Base-by-base conservation (phyloP, 1,140 invertebrate species). In the Leptinotarsa undecemlineata region DNA sequence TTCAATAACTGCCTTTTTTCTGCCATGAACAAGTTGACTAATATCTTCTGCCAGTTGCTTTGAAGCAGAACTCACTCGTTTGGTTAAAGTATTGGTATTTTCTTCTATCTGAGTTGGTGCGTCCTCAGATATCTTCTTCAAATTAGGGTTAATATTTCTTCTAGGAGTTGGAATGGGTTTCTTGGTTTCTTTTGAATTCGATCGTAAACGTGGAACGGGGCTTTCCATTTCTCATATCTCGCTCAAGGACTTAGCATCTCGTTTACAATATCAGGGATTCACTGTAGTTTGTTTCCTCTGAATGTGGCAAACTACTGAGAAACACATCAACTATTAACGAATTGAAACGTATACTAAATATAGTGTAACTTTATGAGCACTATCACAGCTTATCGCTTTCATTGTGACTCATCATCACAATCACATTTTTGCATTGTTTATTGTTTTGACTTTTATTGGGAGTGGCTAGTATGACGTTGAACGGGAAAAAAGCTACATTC, bases 31-130 rank as follows among this genome's bases (percentile, higher is more conserved):
- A 73, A 86, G 85, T 61, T 85, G 87, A 4, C 87, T 86, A 13
- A 88, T 84, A 70, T 87, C 87, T 47, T 85, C 87, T n/a, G 86
- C 87, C 5, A 88, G 70, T 67, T 87, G 86, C 4, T 86, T 85
- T 1, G 87, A 87, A 8, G 85, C 85, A 19, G 73, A 87, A 33
- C 84, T 78, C 14, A 82, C 81, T 60, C 79, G 73, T 74, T 78
- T 71, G 6, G 80, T 77, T 62, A 72, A 72, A n/a, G 71, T 64
- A 20, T 72, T 66, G 17, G 62, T 64, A 23, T 72, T 78, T 76
- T 81, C 48, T 57, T 70, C 48, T 57, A 70, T 6, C 13, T 48
- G 75, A 48, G 72, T 74, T 60, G 68, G 75, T 17, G 64, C 14
- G 11, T 76, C 62, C 47, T 69, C 73, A 47, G 75, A 61, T 42